Conservation (phyloP, 1,140 invertebrate genomes). For the Scaptomyza montana region DNA sequence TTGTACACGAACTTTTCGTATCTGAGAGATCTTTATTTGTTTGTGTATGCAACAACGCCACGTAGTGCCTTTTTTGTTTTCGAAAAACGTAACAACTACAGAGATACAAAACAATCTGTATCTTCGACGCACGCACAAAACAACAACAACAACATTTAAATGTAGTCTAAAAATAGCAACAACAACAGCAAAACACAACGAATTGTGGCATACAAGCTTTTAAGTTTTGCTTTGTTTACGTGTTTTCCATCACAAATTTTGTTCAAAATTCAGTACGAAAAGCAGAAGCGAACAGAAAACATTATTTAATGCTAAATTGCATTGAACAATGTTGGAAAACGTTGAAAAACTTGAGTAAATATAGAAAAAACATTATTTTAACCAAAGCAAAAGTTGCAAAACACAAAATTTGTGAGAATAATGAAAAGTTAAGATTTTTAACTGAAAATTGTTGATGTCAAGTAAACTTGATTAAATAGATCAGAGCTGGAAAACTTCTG, state of each 20-base stretch:
- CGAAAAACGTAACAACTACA: slow-evolving; percentile 13
- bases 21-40: not conserved
- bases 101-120: not conserved
- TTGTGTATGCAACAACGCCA: slow-evolving; percentile 13
- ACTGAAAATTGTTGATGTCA: not conserved
- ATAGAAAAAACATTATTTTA: not conserved
- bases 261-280: slow-evolving; percentile 10
- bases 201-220: slow-evolving; percentile 50
- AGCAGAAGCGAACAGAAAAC: not conserved
- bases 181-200: slow-evolving; percentile 41
- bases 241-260: slow-evolving; percentile 10
- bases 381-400: not conserved
- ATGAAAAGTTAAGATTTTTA: not conserved
- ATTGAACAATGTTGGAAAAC: slow-evolving; percentile 8
- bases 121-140: slow-evolving; percentile 49
- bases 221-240: slow-evolving; percentile 43
- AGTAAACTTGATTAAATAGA: too few species aligned
- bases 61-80: slow-evolving; percentile 7
- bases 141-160: slow-evolving; percentile 46
- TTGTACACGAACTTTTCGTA: slow-evolving; percentile 7
- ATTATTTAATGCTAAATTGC: not conserved
- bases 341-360: not conserved
- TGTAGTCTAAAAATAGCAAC: slow-evolving; percentile 65
- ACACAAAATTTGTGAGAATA: too few species aligned
- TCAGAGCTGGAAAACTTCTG: too few species aligned